Percentiles rank a stretch among this genome's conserved stretches.
phyloP scores from a whole-genome alignment of 2,888 invertebrate species.

The Labia minor region DNA sequence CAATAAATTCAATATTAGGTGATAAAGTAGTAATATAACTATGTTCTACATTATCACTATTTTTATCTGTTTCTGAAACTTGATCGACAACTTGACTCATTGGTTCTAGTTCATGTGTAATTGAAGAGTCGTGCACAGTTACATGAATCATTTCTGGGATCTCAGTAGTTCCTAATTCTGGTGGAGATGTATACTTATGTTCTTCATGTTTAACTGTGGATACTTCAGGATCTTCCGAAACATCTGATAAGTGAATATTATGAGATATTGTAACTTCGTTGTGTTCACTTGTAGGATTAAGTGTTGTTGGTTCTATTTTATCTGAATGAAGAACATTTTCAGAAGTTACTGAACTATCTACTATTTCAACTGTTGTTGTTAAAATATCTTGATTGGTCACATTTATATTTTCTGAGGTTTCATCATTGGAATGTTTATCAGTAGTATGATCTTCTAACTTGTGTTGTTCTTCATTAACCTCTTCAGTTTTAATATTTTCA shows the following conservation, averaged over 20 bases:
- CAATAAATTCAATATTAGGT: neutral
- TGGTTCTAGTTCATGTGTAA: neutral
- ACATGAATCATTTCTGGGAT: slow-evolving; percentile 21
- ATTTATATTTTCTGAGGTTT: neutral
- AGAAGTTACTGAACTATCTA: too few relatives aligned
- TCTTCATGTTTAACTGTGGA: slow-evolving; percentile 20
- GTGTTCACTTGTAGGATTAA: too few relatives aligned
- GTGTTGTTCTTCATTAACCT: neutral
- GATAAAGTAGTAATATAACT: neutral
- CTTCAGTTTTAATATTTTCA: neutral
- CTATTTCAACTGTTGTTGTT: too few relatives aligned
- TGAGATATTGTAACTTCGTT: too few relatives aligned
- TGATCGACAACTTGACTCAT: neutral
- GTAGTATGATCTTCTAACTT: neutral
- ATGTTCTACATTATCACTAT: neutral
- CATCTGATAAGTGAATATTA: too few relatives aligned
- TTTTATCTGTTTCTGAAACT: neutral
- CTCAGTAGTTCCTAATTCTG: slow-evolving; percentile 20
- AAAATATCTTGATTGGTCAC: too few relatives aligned
- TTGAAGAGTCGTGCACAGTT: neutral
- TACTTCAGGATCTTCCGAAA: too few relatives aligned
- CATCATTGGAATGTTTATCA: neutral
- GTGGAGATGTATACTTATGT: too few relatives aligned
- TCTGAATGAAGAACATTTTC: too few relatives aligned
- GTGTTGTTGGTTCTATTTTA: too few relatives aligned